These are phyloP conservation scores for Glaucomys volans DNA, from an alignment of 2,113 vertebrate species.

Conservation along the genomic window DNA sequence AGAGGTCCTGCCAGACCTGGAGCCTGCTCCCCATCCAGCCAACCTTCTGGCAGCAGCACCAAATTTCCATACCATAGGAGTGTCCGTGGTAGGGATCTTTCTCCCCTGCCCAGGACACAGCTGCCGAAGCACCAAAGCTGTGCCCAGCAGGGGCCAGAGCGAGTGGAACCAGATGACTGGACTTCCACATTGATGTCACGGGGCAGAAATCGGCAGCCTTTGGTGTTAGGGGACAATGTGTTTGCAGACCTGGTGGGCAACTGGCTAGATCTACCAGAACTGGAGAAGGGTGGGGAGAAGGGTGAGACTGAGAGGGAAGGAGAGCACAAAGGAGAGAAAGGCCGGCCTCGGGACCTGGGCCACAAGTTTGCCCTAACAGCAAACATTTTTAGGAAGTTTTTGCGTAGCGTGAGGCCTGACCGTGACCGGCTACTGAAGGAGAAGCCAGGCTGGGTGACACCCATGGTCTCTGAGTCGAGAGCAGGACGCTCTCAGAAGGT, in stretches of 20 bases:
- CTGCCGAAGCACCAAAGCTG: background rate
- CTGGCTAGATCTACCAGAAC: constrained; percentile 96
- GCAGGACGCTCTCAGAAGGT: constrained; percentile 90
- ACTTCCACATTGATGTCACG: constrained; percentile 96
- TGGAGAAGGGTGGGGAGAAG: constrained; percentile 90
- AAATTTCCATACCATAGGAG: background rate
- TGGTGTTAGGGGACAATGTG: constrained; percentile 96
- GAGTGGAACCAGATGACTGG: constrained; percentile 92
- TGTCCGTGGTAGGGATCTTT: background rate
- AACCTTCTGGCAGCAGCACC: constrained; percentile 80
- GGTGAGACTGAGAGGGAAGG: constrained; percentile 82
- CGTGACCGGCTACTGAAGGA: constrained; percentile 95
- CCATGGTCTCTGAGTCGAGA: constrained; percentile 85
- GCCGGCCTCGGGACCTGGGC: constrained; percentile 93
- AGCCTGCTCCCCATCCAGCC: constrained; percentile 81
- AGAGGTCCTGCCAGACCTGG: constrained; percentile 76
- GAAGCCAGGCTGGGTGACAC: constrained; percentile 93
- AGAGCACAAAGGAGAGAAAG: constrained; percentile 75
- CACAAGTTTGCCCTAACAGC: constrained; percentile 95
- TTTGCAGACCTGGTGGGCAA: constrained; percentile 98
- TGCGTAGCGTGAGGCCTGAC: constrained; percentile 95
- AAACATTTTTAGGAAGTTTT: constrained; percentile 97
- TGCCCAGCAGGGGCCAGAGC: constrained; percentile 26
- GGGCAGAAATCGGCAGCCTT: constrained; percentile 95
- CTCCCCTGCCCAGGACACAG: constrained; percentile 8